phyloP scores from a whole-genome alignment of 2,113 vertebrate species.

The Panthera uncia region DNA sequence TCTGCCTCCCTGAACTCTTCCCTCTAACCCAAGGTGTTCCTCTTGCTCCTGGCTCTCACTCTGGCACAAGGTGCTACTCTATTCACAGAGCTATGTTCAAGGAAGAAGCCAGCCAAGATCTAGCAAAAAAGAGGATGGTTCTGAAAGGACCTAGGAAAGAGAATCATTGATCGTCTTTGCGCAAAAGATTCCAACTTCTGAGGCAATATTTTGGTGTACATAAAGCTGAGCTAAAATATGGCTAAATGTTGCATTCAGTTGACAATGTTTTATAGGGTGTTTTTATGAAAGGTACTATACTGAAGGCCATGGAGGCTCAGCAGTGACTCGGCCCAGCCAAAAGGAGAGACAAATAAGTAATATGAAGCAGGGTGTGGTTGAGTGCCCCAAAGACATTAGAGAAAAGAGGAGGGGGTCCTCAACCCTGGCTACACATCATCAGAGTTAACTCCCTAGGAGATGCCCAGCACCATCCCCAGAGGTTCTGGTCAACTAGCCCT shows the following conservation, averaged over 20 bases:
- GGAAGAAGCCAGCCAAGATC: background rate
- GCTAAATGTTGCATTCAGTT: background rate
- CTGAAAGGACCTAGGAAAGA: background rate
- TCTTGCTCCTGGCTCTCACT: background rate
- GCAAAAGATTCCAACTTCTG: background rate
- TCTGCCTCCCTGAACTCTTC: rapidly evolving
- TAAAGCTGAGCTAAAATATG: background rate
- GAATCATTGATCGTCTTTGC: background rate
- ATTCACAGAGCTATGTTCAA: background rate
- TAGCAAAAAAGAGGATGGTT: background rate
- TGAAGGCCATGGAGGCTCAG: background rate
- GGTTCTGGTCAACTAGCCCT: background rate
- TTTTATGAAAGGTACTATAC: background rate
- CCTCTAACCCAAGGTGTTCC: background rate
- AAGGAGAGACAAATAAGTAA: background rate
- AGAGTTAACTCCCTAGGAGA: background rate
- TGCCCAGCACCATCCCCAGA: background rate
- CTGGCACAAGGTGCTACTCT: background rate
- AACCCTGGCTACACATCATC: background rate
- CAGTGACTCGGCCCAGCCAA: background rate
- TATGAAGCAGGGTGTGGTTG: background rate
- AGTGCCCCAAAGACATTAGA: background rate
- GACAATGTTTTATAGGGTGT: background rate
- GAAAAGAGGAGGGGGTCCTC: background rate
- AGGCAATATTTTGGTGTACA: background rate